Evolutionary conservation across 2,888 invertebrate species (phyloP).

Genomic region (Apodemia mormo): DNA sequence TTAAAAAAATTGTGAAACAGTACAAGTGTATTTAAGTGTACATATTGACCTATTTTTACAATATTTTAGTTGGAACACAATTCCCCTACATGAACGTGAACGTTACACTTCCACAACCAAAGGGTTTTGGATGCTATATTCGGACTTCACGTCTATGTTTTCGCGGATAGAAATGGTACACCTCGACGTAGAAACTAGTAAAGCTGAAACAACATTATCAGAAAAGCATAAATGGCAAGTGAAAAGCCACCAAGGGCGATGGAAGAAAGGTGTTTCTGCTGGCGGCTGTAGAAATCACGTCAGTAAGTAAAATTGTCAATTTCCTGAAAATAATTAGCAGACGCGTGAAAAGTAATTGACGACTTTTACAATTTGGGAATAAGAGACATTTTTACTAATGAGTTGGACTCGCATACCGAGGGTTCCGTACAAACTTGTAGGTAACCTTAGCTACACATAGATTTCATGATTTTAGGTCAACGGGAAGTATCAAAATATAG

Average conservation of each 20-base stretch:
- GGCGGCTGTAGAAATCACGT: slow-evolving; percentile 95
- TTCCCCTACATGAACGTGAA: slow-evolving; percentile 87
- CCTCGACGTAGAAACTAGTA: slow-evolving; percentile 92
- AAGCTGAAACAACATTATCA: slow-evolving; percentile 90
- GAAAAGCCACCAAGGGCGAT: slow-evolving; percentile 91
- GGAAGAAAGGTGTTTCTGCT: slow-evolving; percentile 93
- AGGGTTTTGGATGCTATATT: slow-evolving; percentile 92
- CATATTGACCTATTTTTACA: no score
- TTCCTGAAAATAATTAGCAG: no score
- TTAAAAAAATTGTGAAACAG: no score
- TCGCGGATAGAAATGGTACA: slow-evolving; percentile 92
- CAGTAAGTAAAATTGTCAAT: slow-evolving; percentile 64
- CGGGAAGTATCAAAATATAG: no score
- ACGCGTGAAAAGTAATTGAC: no score
- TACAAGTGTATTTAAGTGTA: no score
- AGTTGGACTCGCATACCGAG: no score
- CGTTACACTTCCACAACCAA: slow-evolving; percentile 85
- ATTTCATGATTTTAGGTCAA: no score
- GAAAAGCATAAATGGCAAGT: slow-evolving; percentile 92
- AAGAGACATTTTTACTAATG: no score
- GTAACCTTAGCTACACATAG: no score
- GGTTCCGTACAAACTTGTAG: no score
- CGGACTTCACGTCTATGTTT: slow-evolving; percentile 91
- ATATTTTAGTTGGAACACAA: slow-evolving; percentile 85
- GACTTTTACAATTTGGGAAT: no score